These are phyloP conservation scores for Clarias batrachus DNA, from an alignment of 2,113 vertebrate genomes.

Conservation along the genomic window DNA sequence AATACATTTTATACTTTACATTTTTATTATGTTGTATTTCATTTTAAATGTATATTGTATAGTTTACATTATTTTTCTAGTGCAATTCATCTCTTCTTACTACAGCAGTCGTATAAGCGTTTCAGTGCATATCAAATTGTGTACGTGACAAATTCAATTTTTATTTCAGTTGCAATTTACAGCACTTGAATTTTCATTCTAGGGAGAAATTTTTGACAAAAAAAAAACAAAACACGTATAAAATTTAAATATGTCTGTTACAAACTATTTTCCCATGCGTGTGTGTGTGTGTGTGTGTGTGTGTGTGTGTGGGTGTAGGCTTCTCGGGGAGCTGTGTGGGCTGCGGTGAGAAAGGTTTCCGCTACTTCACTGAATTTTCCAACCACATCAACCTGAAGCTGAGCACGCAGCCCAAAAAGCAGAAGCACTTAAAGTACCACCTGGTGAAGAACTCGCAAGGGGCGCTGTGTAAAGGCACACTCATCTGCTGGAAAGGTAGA, in stretches of 20 bases:
- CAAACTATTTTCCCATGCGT: slow-evolving; percentile 56
- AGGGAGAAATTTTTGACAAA: no score
- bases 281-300: slow-evolving; percentile 3
- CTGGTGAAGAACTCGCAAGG: slow-evolving; percentile 94
- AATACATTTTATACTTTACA: no score
- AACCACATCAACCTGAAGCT: slow-evolving; percentile 99
- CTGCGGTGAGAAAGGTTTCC: slow-evolving; percentile 97
- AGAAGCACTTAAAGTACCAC: slow-evolving; percentile 99
- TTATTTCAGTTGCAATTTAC: no score
- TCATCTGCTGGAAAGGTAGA: slow-evolving; percentile 96
- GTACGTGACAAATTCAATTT: no score
- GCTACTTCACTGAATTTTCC: slow-evolving; percentile 98
- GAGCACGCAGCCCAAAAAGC: slow-evolving; percentile 99
- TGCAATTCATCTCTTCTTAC: no score
- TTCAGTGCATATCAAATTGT: no score
- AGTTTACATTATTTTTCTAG: no score
- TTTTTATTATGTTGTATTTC: no score
- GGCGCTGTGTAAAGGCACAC: slow-evolving; percentile 90
- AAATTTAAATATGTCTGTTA: slow-evolving; percentile 60
- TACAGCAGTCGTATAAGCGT: no score
- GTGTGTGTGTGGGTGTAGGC: slow-evolving; percentile 69
- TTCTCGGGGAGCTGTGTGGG: slow-evolving; percentile 98
- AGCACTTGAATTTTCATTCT: no score
- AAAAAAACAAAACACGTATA: no score
- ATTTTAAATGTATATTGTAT: no score